Conservation (phyloP, 35 echinoderm and acorn worm species). For the Patiria miniata region DNA sequence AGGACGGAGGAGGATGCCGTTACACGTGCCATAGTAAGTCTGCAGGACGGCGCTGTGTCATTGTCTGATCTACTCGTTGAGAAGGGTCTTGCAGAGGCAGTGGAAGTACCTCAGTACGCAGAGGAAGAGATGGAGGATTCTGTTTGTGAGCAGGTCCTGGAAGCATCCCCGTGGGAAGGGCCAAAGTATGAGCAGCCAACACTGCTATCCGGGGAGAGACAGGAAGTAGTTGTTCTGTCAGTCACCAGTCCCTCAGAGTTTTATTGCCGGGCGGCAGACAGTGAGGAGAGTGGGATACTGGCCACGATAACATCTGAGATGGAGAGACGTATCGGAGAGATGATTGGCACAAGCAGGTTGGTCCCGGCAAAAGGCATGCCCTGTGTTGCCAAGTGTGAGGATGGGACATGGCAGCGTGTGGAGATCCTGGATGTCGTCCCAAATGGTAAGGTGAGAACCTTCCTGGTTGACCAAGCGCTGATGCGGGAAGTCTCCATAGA, state of each 20-base stretch:
- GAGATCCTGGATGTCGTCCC: neutral
- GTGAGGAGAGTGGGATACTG: neutral
- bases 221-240: neutral
- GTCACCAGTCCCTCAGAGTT: conserved; percentile 6
- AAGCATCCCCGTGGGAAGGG: neutral
- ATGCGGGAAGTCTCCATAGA: neutral
- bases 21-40: neutral
- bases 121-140: neutral
- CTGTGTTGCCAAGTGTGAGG: conserved; percentile 18
- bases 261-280: neutral
- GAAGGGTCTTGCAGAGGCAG: neutral
- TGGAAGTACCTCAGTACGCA: neutral
- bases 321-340: neutral
- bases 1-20: neutral
- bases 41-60: neutral
- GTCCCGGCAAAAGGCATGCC: conserved; percentile 36
- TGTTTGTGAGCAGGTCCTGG: neutral
- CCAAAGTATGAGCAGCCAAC: neutral
- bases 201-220: neutral
- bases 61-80: neutral
- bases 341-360: conserved; percentile 12
- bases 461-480: conserved; percentile 28
- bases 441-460: neutral
- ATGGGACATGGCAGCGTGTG: conserved; percentile 10
- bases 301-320: neutral